phyloP scores from a whole-genome alignment of 2,113 vertebrate genomes.

The Deroptyus accipitrinus region DNA sequence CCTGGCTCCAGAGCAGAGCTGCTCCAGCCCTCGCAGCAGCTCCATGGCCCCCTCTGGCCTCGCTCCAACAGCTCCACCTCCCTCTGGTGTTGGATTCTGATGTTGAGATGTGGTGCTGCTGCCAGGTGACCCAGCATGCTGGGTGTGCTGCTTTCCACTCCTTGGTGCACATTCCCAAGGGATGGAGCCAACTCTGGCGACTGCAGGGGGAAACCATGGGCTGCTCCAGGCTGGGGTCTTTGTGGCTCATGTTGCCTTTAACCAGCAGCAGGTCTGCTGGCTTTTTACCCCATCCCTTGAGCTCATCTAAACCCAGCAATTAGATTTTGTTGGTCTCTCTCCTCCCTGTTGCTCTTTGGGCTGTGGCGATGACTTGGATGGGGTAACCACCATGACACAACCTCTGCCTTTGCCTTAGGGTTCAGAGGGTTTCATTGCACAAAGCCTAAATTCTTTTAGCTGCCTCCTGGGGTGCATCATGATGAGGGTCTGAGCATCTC shows the following conservation, averaged over 20 bases:
- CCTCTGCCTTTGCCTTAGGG: neutral
- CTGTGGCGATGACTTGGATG: accelerated
- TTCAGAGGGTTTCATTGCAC: neutral
- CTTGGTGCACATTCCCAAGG: accelerated
- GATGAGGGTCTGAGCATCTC: neutral
- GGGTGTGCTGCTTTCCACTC: accelerated
- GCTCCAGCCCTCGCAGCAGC: neutral
- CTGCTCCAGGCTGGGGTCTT: neutral
- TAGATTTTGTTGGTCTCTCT: neutral
- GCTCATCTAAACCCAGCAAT: accelerated
- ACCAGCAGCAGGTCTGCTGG: neutral
- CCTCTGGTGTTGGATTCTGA: neutral
- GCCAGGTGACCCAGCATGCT: accelerated
- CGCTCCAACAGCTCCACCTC: neutral
- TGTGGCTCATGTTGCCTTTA: neutral
- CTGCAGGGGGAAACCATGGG: accelerated
- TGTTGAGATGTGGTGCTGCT: neutral
- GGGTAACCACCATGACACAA: accelerated
- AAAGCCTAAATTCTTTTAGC: neutral
- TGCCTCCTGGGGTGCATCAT: accelerated
- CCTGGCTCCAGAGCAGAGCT: neutral
- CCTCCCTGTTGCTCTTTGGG: neutral
- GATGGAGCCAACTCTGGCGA: neutral
- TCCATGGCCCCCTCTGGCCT: neutral
- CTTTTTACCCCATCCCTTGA: neutral